Base-by-base conservation (phyloP, 1,140 invertebrate species). In the Piezodorus guildinii region DNA sequence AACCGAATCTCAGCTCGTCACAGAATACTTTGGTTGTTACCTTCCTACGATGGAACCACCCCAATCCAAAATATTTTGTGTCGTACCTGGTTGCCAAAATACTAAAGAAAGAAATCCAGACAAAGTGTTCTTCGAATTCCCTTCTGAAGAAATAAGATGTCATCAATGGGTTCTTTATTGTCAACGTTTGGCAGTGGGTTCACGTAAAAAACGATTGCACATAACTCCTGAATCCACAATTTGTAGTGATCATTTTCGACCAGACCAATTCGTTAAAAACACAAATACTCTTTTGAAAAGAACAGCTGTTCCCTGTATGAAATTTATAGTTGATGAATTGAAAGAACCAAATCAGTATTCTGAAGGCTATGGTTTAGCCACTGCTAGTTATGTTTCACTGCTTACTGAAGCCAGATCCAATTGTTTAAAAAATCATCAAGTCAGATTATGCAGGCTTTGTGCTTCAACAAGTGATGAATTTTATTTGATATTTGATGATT, bases 401-500 rank as follows among this genome's bases (percentile, higher is more conserved):
- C n/a, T 19, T 49, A 49, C n/a, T 21, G 19, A 19, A 19, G 3
- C 19, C 4, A 19, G n/a, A 17, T 19, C 19, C 9, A 21, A 21
- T 23, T 16, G 15, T 23, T 16, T 23, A 25, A 16, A 23, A 15
- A 56, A 19, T 23, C 19, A 23, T 56, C 17, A 21, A 23, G 15
- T 25, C 19, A 21, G 15, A 56, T 60, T 86, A 71, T 86, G 85
- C 74, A 81, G 85, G 72, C 79, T 87, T 46, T 87, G 85, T 75
- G 85, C 84, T 56, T 84, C n/a, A 3, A 30, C 54, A 8, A 64
- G 46, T 19, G 85, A 73, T 77, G 82, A 73, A 84, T 83, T 71
- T 83, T 85, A 65, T 80, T 86, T 68, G 83, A 86, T 73, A 85
- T 87, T 72, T 85, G 83, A 84, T n/a, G 83, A 85, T 70, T 81